Percentiles rank a stretch among this genome's conserved stretches.
Conservation (phyloP, 2,888 invertebrate genomes). For the Elaeidobius kamerunicus region DNA sequence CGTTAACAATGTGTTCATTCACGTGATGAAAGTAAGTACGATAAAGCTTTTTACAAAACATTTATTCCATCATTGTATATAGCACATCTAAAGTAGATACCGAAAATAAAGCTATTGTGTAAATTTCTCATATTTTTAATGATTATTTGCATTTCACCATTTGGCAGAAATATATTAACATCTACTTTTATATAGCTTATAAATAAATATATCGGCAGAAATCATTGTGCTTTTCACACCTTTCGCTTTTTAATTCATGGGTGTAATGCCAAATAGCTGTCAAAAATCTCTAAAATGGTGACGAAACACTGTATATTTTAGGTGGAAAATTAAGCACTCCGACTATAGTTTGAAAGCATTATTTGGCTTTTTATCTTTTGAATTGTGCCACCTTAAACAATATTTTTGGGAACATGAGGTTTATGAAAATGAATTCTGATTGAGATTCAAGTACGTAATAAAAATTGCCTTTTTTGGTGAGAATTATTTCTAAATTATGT, state of each 20-base stretch:
- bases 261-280: constrained; percentile 1
- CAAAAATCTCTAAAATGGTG: constrained; percentile 5
- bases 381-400: too few relatives aligned
- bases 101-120: background rate
- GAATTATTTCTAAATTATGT: too few relatives aligned
- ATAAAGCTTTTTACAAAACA: background rate
- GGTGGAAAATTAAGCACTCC: constrained; percentile 10
- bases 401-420: too few relatives aligned
- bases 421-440: too few relatives aligned
- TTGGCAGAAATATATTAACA: constrained; percentile 10
- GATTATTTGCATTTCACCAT: constrained; percentile 1
- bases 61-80: constrained; percentile 5
- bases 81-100: constrained; percentile 6
- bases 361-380: too few relatives aligned
- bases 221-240: constrained; percentile 9
- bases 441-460: too few relatives aligned
- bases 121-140: constrained; percentile 9
- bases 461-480: too few relatives aligned
- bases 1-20: background rate
- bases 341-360: too few relatives aligned
- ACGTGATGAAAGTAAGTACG: background rate
- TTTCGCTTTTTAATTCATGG: constrained; percentile 11
- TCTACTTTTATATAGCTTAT: constrained; percentile 7
- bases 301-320: constrained; percentile 1
- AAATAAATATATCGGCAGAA: constrained; percentile 15